A percentile compares a stretch with the other conserved stretches of the same genome.
Evolutionary conservation across 2,113 vertebrate genomes (phyloP).

Genomic region (Melanotaenia duboulayi): DNA sequence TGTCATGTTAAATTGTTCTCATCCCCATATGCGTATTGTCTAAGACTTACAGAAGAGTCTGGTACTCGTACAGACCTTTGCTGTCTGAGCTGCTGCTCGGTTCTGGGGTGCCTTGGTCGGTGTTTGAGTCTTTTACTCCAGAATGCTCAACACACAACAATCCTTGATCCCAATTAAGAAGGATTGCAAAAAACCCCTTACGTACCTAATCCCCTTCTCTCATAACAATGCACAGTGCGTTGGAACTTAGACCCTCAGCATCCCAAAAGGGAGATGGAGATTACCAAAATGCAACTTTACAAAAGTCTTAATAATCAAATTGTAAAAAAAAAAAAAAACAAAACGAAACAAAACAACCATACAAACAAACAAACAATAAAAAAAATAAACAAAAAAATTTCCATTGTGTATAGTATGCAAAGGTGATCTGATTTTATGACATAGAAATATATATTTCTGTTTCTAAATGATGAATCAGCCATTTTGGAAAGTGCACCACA

Average conservation of each 20-base stretch:
- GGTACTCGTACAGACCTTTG: slow-evolving; percentile 23
- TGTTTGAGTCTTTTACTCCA: slow-evolving; percentile 38
- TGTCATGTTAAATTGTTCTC: background rate
- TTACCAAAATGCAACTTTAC: background rate
- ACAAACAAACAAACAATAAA: too few relatives aligned
- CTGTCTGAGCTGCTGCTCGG: slow-evolving; percentile 5
- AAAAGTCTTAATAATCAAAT: background rate
- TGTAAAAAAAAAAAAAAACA: too few relatives aligned
- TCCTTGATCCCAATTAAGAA: slow-evolving; percentile 70
- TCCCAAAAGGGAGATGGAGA: background rate
- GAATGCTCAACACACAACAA: slow-evolving; percentile 31
- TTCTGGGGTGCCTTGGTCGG: slow-evolving; percentile 25
- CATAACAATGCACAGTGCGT: slow-evolving; percentile 42
- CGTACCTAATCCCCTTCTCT: slow-evolving; percentile 53
- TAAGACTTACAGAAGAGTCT: slow-evolving; percentile 1
- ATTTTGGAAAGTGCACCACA: too few relatives aligned
- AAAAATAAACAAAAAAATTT: too few relatives aligned
- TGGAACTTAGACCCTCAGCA: slow-evolving; percentile 11
- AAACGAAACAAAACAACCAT: too few relatives aligned
- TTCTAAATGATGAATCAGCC: too few relatives aligned
- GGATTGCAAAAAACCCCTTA: slow-evolving; percentile 63
- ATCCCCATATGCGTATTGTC: too few relatives aligned
- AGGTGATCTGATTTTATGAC: background rate
- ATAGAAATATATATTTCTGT: too few relatives aligned
- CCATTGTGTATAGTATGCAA: background rate